Percentiles rank a stretch among this genome's conserved stretches.
Conservation (phyloP, 1,140 invertebrate genomes). For the Ostrea edulis region DNA sequence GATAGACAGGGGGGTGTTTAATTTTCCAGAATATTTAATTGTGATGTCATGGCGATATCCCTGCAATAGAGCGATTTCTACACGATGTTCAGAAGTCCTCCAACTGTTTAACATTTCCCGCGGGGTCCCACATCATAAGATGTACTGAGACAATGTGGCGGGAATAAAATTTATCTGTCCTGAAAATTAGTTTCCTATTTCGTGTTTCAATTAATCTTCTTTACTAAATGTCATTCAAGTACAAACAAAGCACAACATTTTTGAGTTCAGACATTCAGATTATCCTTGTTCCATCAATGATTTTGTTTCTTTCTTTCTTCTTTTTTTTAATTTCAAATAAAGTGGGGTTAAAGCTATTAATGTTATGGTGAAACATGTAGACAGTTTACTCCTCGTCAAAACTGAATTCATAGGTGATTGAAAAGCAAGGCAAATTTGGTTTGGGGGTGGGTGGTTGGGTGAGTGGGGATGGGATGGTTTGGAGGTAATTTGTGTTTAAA, state of each 20-base stretch:
- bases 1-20: neutral
- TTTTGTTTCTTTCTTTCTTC: neutral
- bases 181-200: slow-evolving; percentile 22
- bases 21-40: too few species aligned
- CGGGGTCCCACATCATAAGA: slow-evolving; percentile 19
- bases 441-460: too few species aligned
- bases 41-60: neutral
- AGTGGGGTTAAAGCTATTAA: too few species aligned
- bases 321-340: neutral
- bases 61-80: neutral
- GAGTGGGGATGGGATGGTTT: too few species aligned
- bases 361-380: too few species aligned
- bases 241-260: neutral
- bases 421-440: too few species aligned
- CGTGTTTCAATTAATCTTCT: slow-evolving; percentile 20
- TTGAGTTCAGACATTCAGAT: neutral
- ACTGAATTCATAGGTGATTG: too few species aligned
- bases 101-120: slow-evolving; percentile 30
- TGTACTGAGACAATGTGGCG: neutral
- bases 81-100: neutral
- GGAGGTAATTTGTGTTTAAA: too few species aligned
- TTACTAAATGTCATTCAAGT: slow-evolving; percentile 5
- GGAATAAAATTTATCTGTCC: neutral
- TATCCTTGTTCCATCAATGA: neutral
- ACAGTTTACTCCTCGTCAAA: too few species aligned